Evolutionary conservation across 2,888 invertebrate genomes (phyloP).

Genomic region (Chorisops tibialis): DNA sequence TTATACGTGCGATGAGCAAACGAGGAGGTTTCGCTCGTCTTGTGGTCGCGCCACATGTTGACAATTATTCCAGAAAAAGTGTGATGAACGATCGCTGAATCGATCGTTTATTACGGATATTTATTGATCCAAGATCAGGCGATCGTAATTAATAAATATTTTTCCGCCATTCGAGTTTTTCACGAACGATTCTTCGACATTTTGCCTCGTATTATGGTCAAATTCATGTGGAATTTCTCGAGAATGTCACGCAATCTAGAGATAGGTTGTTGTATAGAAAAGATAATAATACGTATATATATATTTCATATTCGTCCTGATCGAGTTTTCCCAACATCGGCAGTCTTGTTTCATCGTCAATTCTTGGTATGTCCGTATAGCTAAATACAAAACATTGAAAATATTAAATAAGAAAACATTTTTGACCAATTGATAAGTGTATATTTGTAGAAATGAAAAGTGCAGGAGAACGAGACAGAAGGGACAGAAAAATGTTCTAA

Average conservation of each 20-base stretch:
- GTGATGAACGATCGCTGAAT: constrained; percentile 21
- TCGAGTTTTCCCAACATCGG: too few relatives aligned
- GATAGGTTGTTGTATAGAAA: too few relatives aligned
- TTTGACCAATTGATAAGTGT: too few relatives aligned
- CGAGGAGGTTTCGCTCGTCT: constrained; percentile 25
- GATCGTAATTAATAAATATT: constrained; percentile 27
- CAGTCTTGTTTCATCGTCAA: too few relatives aligned
- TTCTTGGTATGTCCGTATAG: too few relatives aligned
- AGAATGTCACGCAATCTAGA: constrained; percentile 22
- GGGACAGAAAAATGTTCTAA: too few relatives aligned
- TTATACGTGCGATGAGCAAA: constrained; percentile 19
- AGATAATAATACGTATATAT: too few relatives aligned
- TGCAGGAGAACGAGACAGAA: too few relatives aligned
- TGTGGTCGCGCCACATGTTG: constrained; percentile 24
- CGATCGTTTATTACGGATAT: constrained; percentile 23
- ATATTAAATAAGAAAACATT: too few relatives aligned
- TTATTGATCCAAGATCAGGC: constrained; percentile 23
- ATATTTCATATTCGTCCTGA: too few relatives aligned
- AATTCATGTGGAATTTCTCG: constrained; percentile 3
- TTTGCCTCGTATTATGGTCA: neutral
- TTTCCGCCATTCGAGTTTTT: constrained; percentile 1
- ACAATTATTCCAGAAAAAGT: constrained; percentile 26
- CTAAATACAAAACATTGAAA: too few relatives aligned
- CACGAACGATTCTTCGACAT: neutral
- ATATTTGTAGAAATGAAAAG: too few relatives aligned